phyloP scores from a whole-genome alignment of 2,888 invertebrate species.

The Lasioglossum villosulum region DNA sequence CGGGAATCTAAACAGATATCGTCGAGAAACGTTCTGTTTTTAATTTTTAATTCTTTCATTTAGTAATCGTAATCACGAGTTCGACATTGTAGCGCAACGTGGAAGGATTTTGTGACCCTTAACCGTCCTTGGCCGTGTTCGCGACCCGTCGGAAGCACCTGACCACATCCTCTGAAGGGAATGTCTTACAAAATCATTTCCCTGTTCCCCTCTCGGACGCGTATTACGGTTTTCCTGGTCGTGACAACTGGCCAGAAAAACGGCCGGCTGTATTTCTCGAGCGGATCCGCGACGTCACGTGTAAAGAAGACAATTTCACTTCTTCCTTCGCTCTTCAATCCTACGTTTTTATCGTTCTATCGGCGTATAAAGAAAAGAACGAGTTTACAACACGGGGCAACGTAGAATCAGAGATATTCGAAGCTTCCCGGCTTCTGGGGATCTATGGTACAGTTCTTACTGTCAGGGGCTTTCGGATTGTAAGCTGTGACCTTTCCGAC shows the following conservation, averaged over 20 bases:
- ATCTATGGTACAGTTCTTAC: too few relatives aligned
- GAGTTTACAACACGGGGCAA: neutral
- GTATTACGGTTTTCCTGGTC: slow-evolving; percentile 3
- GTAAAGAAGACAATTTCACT: neutral
- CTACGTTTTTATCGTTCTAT: neutral
- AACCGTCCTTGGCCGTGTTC: neutral
- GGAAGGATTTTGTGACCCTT: neutral
- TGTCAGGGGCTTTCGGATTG: neutral
- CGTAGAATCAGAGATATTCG: neutral
- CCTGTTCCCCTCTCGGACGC: neutral
- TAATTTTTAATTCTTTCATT: too few relatives aligned
- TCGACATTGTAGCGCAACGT: neutral
- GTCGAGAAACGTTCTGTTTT: too few relatives aligned
- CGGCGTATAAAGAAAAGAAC: neutral
- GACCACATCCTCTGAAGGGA: neutral
- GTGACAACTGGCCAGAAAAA: slow-evolving; percentile 40
- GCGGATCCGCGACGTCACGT: neutral
- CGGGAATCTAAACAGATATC: too few relatives aligned
- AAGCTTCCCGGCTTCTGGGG: neutral
- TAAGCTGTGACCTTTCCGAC: neutral
- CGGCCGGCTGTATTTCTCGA: neutral
- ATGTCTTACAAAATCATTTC: slow-evolving; percentile 11
- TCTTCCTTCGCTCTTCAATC: neutral
- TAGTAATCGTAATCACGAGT: neutral
- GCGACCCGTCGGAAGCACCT: neutral